Evolutionary conservation across 2,888 invertebrate species (phyloP).

Genomic region (Polydesmus complanatus): DNA sequence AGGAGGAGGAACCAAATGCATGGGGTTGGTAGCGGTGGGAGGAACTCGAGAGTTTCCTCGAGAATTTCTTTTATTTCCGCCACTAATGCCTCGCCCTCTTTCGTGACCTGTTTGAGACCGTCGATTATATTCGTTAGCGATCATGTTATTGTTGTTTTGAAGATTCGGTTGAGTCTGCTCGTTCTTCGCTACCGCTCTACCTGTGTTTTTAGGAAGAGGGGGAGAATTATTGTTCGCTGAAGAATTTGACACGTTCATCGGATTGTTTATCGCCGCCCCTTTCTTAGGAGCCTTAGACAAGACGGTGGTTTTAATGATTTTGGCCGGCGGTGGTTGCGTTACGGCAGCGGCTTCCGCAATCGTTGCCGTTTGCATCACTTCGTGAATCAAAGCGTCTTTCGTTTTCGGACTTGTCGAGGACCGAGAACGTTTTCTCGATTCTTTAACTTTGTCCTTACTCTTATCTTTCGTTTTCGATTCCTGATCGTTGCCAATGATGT

Average conservation of each 20-base stretch:
- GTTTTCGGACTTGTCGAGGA: constrained; percentile 28
- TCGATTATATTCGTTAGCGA: neutral
- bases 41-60: neutral
- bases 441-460: neutral
- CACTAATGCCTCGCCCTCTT: neutral
- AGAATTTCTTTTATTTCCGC: neutral
- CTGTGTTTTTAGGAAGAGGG: constrained; percentile 48
- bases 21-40: neutral
- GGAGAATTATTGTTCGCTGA: neutral
- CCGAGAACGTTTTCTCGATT: neutral
- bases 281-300: neutral
- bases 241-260: neutral
- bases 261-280: no score
- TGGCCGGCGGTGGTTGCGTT: neutral
- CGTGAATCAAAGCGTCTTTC: constrained; percentile 16
- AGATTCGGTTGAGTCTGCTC: neutral
- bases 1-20: neutral
- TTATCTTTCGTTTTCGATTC: neutral
- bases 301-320: neutral
- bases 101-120: neutral
- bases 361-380: neutral
- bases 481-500: neutral
- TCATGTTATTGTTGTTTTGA: neutral
- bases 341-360: neutral
- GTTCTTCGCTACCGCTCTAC: constrained; percentile 43